These are phyloP conservation scores for Protosalanx chinensis DNA, from an alignment of 2,797 vertebrate species.

Conservation along the genomic window DNA sequence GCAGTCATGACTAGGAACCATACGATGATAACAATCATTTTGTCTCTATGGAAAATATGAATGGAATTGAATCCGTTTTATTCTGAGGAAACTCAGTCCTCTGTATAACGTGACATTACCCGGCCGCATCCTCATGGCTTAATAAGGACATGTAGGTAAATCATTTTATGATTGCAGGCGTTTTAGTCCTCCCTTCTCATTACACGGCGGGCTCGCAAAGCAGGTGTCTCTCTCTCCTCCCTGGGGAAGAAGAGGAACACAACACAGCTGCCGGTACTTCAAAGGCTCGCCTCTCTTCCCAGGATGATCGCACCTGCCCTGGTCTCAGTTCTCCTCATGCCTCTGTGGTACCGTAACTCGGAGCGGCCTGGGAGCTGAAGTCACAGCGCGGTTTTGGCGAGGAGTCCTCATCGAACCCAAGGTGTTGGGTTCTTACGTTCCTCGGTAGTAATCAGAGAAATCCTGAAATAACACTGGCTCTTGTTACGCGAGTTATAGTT, in stretches of 20 bases:
- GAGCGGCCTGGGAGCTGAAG: slow-evolving; percentile 43
- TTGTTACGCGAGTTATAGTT: slow-evolving; percentile 1
- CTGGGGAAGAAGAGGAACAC: slow-evolving; percentile 58
- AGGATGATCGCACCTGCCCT: slow-evolving; percentile 46
- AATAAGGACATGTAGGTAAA: slow-evolving; percentile 29
- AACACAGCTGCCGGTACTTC: slow-evolving; percentile 64
- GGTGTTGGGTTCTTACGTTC: slow-evolving; percentile 35
- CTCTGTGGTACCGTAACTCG: slow-evolving; percentile 37
- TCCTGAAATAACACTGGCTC: slow-evolving; percentile 5
- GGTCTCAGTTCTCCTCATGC: slow-evolving; percentile 53
- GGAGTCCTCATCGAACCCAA: slow-evolving; percentile 33
- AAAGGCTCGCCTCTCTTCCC: slow-evolving; percentile 52
- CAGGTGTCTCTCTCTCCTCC: slow-evolving; percentile 59
- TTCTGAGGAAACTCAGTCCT: background rate
- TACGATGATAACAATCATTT: background rate
- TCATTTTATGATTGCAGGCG: slow-evolving; percentile 32
- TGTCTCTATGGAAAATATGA: background rate
- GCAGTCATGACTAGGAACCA: background rate
- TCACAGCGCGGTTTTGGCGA: slow-evolving; percentile 38
- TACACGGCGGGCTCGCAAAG: slow-evolving; percentile 46
- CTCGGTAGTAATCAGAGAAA: slow-evolving; percentile 26
- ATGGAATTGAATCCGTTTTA: background rate
- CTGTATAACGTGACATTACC: background rate
- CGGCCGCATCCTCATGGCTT: slow-evolving; percentile 16
- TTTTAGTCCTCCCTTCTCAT: slow-evolving; percentile 44